Base-by-base conservation (phyloP, 2,888 invertebrate species). In the Phaedon cochleariae region DNA sequence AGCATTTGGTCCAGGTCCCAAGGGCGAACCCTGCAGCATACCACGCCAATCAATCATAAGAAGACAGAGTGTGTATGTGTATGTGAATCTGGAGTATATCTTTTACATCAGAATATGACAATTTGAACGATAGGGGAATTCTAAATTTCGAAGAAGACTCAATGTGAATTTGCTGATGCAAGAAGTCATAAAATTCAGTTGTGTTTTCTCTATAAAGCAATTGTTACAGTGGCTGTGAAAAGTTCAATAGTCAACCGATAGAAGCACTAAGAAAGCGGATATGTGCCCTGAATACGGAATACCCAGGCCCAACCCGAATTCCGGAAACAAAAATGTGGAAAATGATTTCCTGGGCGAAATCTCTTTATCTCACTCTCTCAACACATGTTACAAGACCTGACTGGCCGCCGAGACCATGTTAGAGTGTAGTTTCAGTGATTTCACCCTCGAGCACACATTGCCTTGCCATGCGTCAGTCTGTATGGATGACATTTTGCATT, bases 221-320 rank as follows among this genome's bases (percentile, higher is more conserved):
- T 75, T 75, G 74, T 74, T 75, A 69, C 70, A 66, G 70, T 69
- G 70, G 73, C 73, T 70, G 69, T 74, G 76, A 76, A 77, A 76
- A 77, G 74, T 77, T 75, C 76, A 73, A 78, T 79, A 77, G 77
- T 79, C 76, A 79, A 76, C 74, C 77, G 76, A 79, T 77, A 71
- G 76, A 73, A 76, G 75, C 73, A 76, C 75, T 74, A 72, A 75
- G 74, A 74, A 75, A 74, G 74, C 67, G 73, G 74, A 75, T 77
- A 78, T 78, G 79, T 73, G 75, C 69, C 64, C 72, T 64, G 81
- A 81, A 81, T 81, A 78, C 76, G 70, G 74, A 80, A 79, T 80
- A 73, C 71, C 31, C 15, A 41, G 15, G 15, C 12, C 41, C 15
- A 41, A 12, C 41, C 12, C 41, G 41, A 15, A 64, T 71, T 68